Conservation (phyloP, 1,140 invertebrate genomes). For the Bombyx mandarina region DNA sequence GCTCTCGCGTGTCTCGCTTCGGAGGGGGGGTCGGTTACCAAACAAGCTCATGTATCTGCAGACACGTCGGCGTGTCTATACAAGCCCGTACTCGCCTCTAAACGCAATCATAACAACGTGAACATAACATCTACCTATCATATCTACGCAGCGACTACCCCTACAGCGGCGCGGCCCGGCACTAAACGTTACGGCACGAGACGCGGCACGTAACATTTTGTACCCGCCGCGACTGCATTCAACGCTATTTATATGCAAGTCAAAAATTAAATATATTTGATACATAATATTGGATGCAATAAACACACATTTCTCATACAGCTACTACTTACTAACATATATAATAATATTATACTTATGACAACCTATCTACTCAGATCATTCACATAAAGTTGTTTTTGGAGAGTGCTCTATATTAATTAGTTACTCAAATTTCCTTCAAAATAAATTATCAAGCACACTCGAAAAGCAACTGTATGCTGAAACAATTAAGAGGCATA, state of each 20-base stretch:
- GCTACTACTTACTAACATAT: slow-evolving; percentile 25
- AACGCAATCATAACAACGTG: neutral
- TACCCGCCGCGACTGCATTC: no score
- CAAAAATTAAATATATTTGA: neutral
- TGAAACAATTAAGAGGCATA: neutral
- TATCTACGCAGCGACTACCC: slow-evolving; percentile 15
- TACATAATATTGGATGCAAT: slow-evolving; percentile 33
- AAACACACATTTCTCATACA: slow-evolving; percentile 42
- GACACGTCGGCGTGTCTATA: slow-evolving; percentile 1
- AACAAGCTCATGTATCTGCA: slow-evolving; percentile 17
- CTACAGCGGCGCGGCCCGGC: neutral
- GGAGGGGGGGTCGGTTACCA: neutral
- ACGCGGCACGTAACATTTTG: no score
- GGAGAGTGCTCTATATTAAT: no score
- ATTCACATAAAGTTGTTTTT: no score
- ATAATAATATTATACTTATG: no score
- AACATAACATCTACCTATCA: slow-evolving; percentile 66
- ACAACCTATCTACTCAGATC: no score
- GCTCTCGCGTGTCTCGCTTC: slow-evolving; percentile 5
- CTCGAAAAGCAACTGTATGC: neutral
- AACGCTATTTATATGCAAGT: neutral
- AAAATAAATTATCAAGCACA: no score
- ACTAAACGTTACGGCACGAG: no score
- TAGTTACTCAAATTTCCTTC: no score
- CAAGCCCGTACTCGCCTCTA: neutral